phyloP scores from a whole-genome alignment of 1,140 invertebrate genomes.

The Archivesica marissinica region DNA sequence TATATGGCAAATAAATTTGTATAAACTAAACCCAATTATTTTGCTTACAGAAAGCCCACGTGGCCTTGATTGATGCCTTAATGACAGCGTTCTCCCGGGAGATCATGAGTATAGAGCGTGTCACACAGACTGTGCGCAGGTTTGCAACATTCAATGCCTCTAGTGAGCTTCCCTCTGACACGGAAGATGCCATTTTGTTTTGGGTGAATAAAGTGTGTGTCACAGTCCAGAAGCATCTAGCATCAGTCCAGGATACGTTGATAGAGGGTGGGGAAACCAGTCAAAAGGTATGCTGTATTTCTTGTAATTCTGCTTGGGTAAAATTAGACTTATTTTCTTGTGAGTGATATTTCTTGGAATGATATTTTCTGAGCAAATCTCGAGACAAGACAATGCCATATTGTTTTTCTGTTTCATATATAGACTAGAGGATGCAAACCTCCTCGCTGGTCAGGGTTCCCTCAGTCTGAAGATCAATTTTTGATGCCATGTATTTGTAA shows the following conservation, averaged over 20 bases:
- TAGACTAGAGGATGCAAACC: too few species aligned
- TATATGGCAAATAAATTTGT: too few species aligned
- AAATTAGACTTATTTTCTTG: too few species aligned
- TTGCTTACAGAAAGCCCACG: conserved; percentile 93
- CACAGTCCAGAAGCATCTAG: conserved; percentile 65
- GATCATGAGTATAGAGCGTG: conserved; percentile 94
- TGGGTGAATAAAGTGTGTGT: conserved; percentile 95
- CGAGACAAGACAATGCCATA: too few species aligned
- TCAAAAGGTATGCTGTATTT: conserved; percentile 70
- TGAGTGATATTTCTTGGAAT: too few species aligned
- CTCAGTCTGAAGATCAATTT: too few species aligned
- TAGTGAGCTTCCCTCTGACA: conserved; percentile 87
- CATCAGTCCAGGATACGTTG: conserved; percentile 63
- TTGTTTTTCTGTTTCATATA: too few species aligned
- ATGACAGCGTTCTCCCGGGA: conserved; percentile 98
- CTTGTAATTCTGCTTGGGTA: too few species aligned
- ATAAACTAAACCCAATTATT: too few species aligned
- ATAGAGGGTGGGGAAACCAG: conserved; percentile 71
- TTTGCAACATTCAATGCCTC: conserved; percentile 84
- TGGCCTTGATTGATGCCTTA: conserved; percentile 98
- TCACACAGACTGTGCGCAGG: conserved; percentile 90
- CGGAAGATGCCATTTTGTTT: conserved; percentile 94
- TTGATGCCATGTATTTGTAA: too few species aligned
- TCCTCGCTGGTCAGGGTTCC: too few species aligned
- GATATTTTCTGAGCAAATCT: too few species aligned